Evolutionary conservation across 2,888 invertebrate genomes (phyloP), one percentile per base, ranked within the genome.

Genomic region (Drosophila yooni): DNA sequence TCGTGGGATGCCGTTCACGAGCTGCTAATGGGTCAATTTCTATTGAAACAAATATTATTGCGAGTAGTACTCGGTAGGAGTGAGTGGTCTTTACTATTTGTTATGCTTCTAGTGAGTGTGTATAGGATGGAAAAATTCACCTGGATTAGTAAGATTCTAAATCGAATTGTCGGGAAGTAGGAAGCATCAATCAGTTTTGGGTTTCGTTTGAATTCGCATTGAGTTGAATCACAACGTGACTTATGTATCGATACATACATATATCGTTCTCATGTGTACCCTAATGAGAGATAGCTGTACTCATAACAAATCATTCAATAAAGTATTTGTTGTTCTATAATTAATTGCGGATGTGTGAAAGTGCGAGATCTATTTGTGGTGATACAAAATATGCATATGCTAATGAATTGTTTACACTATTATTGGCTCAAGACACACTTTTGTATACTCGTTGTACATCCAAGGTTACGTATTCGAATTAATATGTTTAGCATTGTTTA

Each of bases 21-120:
- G 90, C 85, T 90, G 90, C 82, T 86, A 90, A 86, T 86, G 89
- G 90, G 88, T 89, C 85, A 78, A 76, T 83, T 86, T 89, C 87
- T 68, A 83, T 76, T 76, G 89, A 90, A 88, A 56, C 74, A 56
- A 72, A 81, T 72, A 83, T 72, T 69, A 73, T 69, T 69, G 58
- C 53, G 25, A 31, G 54, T 51, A 27, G 50, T 59, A 62, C 54
- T 60, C 21, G 46, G 25, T 36, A 27, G n/a, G 58, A 46, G 52
- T 68, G 51, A 46, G 46, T 46, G 15, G 46, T 15, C 33, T 76
- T 21, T 8, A n/a, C 25, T 57, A 36, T 54, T 59, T 43, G 43
- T 61, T 57, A 11, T 15, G 15, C 8, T 48, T 25, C 11, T 31
- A 34, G 3, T 21, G 10, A 18, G 8, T 33, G 31, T 57, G 51